Evolutionary conservation across 2,797 vertebrate species (phyloP), one percentile per base, ranked within the genome.

Genomic region (Epinephelus awoara): DNA sequence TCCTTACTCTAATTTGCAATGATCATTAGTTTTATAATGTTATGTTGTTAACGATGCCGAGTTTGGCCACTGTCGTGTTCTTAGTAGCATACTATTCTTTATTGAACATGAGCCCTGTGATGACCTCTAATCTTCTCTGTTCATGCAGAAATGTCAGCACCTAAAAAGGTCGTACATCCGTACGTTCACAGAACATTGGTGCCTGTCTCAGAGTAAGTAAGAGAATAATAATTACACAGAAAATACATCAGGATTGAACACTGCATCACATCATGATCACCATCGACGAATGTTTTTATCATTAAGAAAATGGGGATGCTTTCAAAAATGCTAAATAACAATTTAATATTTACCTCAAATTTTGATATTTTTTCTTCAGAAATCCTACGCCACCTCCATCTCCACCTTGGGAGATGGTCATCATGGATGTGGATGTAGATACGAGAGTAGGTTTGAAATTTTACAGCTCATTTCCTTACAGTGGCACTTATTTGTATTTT

Each of bases 371-470:
- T n/a, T 17, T 23, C 12, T 19, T 14, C 84, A 91, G 88, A 0
- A 14, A 51, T 21, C 75, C 74, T 0, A 85, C 88, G 0, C 88
- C 90, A 5, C 89, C 88, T 44, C 46, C 83, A 0, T 92, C 90
- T 56, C 90, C 92, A n/a, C 68, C 75, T 2, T 23, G 0, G 3
- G 67, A 84, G 10, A 11, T 0, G 0, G 2, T 6, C 10, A 1
- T 5, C 13, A 34, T 4, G 2, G 81, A 84, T 5, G 2, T 0
- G 0, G 67, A 66, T 0, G 0, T 0, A 3, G 38, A 79, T 1
- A 0, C 0, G 1, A 3, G 0, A 23, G 88, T 89, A 15, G 25
- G 82, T 82, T 80, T 77, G n/a, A 58, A 8, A 38, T 46, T n/a
- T 46, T 23, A 38, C 4, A 42, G 14, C 6, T 55, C 3, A 14